phyloP scores from a whole-genome alignment of 2,888 invertebrate genomes.

The Hirtodrosophila duncani region DNA sequence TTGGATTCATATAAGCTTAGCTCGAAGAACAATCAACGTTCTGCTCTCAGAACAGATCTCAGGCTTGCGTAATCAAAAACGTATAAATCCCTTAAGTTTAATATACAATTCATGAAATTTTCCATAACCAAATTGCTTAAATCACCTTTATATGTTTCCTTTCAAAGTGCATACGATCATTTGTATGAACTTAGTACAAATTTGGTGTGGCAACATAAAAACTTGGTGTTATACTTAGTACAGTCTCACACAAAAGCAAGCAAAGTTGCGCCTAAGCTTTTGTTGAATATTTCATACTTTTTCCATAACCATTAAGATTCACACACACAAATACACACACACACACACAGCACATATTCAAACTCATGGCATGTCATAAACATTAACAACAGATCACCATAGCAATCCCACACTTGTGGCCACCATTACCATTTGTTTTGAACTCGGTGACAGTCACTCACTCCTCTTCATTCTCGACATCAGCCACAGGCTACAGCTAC shows the following conservation, averaged over 20 bases:
- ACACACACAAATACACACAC: conserved; percentile 14
- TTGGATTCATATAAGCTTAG: too few relatives aligned
- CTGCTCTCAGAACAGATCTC: too few relatives aligned
- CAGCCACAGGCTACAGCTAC: conserved; percentile 23
- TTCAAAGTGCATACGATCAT: too few relatives aligned
- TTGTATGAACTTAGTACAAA: too few relatives aligned
- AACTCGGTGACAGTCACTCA: conserved; percentile 60
- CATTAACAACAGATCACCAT: too few relatives aligned
- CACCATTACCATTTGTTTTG: conserved; percentile 44
- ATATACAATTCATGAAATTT: too few relatives aligned
- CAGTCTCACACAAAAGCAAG: conserved; percentile 37
- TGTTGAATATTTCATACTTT: conserved; percentile 60
- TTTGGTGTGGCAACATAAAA: too few relatives aligned
- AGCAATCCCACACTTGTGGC: conserved; percentile 42
- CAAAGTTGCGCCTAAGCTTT: conserved; percentile 53
- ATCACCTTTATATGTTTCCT: too few relatives aligned
- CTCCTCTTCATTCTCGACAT: conserved; percentile 28
- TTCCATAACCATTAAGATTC: conserved; percentile 62
- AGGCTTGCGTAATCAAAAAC: too few relatives aligned
- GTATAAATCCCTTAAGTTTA: too few relatives aligned
- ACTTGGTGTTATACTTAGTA: conserved; percentile 31
- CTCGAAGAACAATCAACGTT: too few relatives aligned
- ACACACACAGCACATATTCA: conserved; percentile 5
- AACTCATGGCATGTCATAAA: conserved; percentile 1
- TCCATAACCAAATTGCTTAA: too few relatives aligned